Conservation (phyloP, 2,797 vertebrate genomes). For the Hoplostethus mediterraneus region DNA sequence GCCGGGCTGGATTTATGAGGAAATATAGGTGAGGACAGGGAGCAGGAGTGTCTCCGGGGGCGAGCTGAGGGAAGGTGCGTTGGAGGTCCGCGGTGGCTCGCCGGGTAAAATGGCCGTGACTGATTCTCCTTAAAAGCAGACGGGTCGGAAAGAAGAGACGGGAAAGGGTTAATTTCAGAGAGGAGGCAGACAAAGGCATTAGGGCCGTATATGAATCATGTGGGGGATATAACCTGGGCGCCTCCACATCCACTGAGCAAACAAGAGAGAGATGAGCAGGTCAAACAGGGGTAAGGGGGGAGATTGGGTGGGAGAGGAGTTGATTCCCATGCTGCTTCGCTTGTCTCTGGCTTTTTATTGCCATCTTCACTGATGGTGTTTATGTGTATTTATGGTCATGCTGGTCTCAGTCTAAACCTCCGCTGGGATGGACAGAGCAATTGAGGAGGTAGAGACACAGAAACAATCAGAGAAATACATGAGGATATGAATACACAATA, state of each 20-base stretch:
- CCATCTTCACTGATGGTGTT: slow-evolving; percentile 32
- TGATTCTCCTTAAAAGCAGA: slow-evolving; percentile 12
- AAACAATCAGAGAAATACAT: slow-evolving; percentile 17
- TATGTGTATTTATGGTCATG: slow-evolving; percentile 39
- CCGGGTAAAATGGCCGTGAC: slow-evolving; percentile 58
- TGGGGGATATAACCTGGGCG: slow-evolving; percentile 49
- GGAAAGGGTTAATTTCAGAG: slow-evolving; percentile 55
- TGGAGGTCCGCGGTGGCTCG: slow-evolving; percentile 54
- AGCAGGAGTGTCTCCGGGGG: slow-evolving; percentile 50
- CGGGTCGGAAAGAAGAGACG: slow-evolving; percentile 38
- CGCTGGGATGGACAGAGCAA: not conserved
- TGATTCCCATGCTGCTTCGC: slow-evolving; percentile 10
- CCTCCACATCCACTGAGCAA: slow-evolving; percentile 71
- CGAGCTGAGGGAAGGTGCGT: slow-evolving; percentile 46
- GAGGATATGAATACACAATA: slow-evolving; percentile 23
- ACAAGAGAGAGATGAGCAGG: slow-evolving; percentile 69
- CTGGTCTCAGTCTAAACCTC: slow-evolving; percentile 22
- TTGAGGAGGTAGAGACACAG: not conserved
- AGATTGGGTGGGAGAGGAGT: slow-evolving; percentile 8
- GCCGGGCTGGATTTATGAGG: slow-evolving; percentile 73
- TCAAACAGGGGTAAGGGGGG: slow-evolving; percentile 38
- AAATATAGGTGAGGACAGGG: slow-evolving; percentile 61
- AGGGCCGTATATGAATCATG: slow-evolving; percentile 55
- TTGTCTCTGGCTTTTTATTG: slow-evolving; percentile 35
- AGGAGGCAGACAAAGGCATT: slow-evolving; percentile 51